Base-by-base conservation (phyloP, 2,113 vertebrate species). In the Periophthalmus modestus region DNA sequence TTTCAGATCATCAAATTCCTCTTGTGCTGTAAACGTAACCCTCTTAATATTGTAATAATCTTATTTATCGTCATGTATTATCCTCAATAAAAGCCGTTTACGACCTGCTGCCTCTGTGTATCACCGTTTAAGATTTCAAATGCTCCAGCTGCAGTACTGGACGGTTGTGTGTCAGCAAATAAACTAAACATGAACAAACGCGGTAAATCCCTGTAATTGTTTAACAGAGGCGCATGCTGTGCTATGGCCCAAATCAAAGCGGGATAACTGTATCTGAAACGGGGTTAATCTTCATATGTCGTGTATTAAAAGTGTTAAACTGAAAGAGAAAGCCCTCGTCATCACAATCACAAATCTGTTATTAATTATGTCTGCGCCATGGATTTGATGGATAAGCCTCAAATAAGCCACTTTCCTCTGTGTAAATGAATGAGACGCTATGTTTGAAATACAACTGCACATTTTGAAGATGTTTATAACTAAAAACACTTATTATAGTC, bases 341-440 rank as follows among this genome's bases (percentile, higher is more conserved):
- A 75, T 83, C 80, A 79, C 70, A 87, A 80, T 81, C 70, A 62
- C 33, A 50, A 78, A 68, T 74, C 71, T 66, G 34, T 69, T 84
- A 75, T 74, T 73, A 47, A 81, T 43, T 43, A 43, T 46, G 57
- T 66, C 50, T 36, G 59, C 82, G 86, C 82, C 83, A 66, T 55
- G 82, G 80, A 73, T 79, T 89, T n/a, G 28, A 84, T 21, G 48
- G 39, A 52, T 84, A 85, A 89, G 55, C 80, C 39, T 2, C 15
- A 39, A 72, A 84, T 73, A 7, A 81, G 77, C 74, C 74, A 87
- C 84, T 85, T 91, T 88, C 82, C 23, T 84, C 80, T n/a, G 34
- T 48, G 73, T 68, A 2, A 21, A 39, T 28, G 28, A 28, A 28
- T 61, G 65, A 21, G 21, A 12, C 6, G 23, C 18, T 9, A 7